A percentile compares a stretch with the other conserved stretches of the same genome.
phyloP scores from a whole-genome alignment of 1,140 invertebrate genomes.

The Notospermus geniculatus region DNA sequence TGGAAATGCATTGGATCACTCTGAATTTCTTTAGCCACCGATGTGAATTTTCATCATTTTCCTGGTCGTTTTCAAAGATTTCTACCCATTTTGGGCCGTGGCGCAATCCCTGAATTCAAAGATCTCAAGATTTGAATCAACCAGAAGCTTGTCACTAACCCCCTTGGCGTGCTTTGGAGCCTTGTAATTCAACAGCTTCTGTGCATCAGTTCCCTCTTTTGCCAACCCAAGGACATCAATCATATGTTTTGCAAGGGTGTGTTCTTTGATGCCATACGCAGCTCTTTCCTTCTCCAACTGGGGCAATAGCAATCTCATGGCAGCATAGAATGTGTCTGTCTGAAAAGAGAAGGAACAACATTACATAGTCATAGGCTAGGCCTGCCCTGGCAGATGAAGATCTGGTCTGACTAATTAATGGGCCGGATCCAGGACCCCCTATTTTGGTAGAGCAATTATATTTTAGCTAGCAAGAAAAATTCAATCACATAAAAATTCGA shows the following conservation, averaged over 20 bases:
- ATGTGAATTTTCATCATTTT: no score
- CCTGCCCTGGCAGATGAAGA: background rate
- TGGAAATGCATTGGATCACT: no score
- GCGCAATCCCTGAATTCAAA: no score
- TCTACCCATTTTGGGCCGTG: no score
- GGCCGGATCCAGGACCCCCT: no score
- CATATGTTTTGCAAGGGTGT: conserved; percentile 66
- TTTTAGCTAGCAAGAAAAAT: no score
- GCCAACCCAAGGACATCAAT: conserved; percentile 69
- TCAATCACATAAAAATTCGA: no score
- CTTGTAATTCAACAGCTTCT: conserved; percentile 63
- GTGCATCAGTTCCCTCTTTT: conserved; percentile 66
- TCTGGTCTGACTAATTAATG: background rate
- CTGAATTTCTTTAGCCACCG: no score
- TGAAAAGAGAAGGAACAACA: conserved; percentile 24
- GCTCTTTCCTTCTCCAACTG: conserved; percentile 59
- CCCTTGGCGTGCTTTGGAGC: conserved; percentile 52
- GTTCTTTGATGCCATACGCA: conserved; percentile 56
- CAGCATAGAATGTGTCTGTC: conserved; percentile 65
- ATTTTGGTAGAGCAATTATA: no score
- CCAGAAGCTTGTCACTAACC: no score
- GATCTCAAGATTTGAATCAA: no score
- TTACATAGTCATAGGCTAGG: background rate
- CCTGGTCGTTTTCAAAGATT: no score
- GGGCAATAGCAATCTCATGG: conserved; percentile 72